Evolutionary conservation across 2,797 vertebrate genomes (phyloP), one percentile per base, ranked within the genome.

Genomic region (Eptatretus atami): DNA sequence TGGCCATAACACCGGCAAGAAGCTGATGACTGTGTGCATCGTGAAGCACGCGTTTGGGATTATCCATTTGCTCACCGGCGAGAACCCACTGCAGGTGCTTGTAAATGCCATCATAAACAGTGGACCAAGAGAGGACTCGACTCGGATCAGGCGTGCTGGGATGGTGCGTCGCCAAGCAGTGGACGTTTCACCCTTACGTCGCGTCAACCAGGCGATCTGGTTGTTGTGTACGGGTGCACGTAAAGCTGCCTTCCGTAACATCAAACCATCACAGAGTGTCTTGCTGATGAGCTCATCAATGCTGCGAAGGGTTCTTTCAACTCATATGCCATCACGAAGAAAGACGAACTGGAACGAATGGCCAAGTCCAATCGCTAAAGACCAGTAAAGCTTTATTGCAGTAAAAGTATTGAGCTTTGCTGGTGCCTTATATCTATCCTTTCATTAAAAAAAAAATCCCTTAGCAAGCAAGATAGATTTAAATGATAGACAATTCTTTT

Each of bases 81-180:
- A 92, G 86, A 93, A 93, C 64, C 86, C 86, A 15, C 77, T 93
- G 53, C 85, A 92, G 73, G 85, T 92, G 53, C 71, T 92, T 73
- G 86, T 93, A 44, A 92, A 92, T 0, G 85, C 86, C 72, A 90
- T 93, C 78, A 92, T 93, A 72, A 93, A 90, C 76, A 92, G 86
- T 1, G 86, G 86, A 10, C 86, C 86, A 63, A 78, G 86, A 64
- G 86, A 92, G 69, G 85, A 93, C 74, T 93, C 84, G 1, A 90
- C 86, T 9, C 82, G 86, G 72, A 92, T 92, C 2, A 83, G 86
- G 14, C 80, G 86, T 13, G 86, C 86, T 0, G 83, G 86, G 66
- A 92, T 86, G 0, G 86, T 93, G 68, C 82, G 86, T 70, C 74
- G 86, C 53, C 86, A 93, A 73, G 86, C 85, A 1, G 85, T 90